These are phyloP conservation scores for Saguinus midas DNA, from an alignment of 2,113 vertebrate genomes.

Conservation along the genomic window DNA sequence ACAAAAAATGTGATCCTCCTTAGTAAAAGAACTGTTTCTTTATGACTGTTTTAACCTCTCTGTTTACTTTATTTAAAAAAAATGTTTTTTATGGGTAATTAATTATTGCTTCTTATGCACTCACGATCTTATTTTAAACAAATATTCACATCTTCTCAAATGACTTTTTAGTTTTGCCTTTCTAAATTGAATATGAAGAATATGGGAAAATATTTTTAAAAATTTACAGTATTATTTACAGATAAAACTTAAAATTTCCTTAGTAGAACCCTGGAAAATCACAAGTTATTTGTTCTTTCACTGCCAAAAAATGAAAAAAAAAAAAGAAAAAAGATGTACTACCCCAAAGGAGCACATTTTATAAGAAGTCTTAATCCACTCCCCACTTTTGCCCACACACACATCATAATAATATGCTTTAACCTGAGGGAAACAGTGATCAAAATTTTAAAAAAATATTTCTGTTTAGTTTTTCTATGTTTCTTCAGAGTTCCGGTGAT, in stretches of 20 bases:
- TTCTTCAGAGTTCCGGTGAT: not conserved
- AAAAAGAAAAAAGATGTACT: too few species aligned
- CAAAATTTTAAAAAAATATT: not conserved
- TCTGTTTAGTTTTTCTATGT: not conserved
- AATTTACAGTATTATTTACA: not conserved
- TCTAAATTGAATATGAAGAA: not conserved
- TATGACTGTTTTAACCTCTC: not conserved
- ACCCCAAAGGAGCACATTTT: not conserved
- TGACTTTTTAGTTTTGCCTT: not conserved
- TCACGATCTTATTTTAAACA: not conserved
- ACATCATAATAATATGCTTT: not conserved
- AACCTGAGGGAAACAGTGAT: not conserved
- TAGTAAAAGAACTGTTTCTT: not conserved
- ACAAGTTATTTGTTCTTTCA: not conserved
- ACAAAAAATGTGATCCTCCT: not conserved
- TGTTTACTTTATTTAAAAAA: not conserved
- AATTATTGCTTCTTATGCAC: not conserved
- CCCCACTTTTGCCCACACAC: not conserved
- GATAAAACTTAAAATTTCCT: not conserved
- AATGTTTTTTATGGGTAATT: not conserved
- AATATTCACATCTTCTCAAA: not conserved
- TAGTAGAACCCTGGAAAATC: not conserved
- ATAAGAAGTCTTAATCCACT: not conserved
- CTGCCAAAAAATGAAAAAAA: too few species aligned
- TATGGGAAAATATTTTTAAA: not conserved